Evolutionary conservation across 2,797 vertebrate genomes (phyloP).

Genomic region (Galaxias olidus): DNA sequence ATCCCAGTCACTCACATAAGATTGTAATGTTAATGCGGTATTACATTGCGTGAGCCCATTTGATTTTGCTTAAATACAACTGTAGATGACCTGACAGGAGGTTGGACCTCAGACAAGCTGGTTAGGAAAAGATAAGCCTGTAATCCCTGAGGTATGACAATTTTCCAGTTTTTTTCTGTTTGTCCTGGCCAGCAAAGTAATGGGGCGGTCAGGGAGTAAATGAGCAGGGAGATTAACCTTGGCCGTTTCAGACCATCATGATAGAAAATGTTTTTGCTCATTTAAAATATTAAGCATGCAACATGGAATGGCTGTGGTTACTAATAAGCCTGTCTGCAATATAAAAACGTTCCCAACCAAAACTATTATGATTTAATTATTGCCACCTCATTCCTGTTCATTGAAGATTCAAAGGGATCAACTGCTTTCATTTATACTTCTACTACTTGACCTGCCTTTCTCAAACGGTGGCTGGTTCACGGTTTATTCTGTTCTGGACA

Average conservation of each 20-base stretch:
- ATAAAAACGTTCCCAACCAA: not conserved
- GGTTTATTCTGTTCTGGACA: slow-evolving; percentile 43
- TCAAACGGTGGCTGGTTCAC: slow-evolving; percentile 33
- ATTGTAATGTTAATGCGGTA: no score
- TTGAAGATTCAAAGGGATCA: slow-evolving; percentile 35
- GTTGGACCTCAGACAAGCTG: slow-evolving; percentile 44
- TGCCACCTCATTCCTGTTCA: slow-evolving; percentile 44
- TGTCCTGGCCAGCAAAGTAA: slow-evolving; percentile 30
- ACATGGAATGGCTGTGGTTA: no score
- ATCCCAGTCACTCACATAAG: no score
- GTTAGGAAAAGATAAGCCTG: slow-evolving; percentile 65
- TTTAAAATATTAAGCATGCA: not conserved
- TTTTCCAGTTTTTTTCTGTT: slow-evolving; percentile 35
- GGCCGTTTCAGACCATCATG: slow-evolving; percentile 2
- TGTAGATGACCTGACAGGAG: slow-evolving; percentile 41
- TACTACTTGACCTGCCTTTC: slow-evolving; percentile 28
- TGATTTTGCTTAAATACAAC: slow-evolving; percentile 12
- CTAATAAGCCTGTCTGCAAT: no score
- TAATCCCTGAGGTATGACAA: slow-evolving; percentile 66
- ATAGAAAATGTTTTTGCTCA: slow-evolving; percentile 16
- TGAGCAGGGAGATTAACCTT: no score
- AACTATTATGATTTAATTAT: slow-evolving; percentile 31
- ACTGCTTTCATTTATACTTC: slow-evolving; percentile 7
- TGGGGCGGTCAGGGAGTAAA: not conserved
- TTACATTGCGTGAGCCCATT: no score